phyloP scores from a whole-genome alignment of 2,113 vertebrate species.

The Ctenomys sociabilis region DNA sequence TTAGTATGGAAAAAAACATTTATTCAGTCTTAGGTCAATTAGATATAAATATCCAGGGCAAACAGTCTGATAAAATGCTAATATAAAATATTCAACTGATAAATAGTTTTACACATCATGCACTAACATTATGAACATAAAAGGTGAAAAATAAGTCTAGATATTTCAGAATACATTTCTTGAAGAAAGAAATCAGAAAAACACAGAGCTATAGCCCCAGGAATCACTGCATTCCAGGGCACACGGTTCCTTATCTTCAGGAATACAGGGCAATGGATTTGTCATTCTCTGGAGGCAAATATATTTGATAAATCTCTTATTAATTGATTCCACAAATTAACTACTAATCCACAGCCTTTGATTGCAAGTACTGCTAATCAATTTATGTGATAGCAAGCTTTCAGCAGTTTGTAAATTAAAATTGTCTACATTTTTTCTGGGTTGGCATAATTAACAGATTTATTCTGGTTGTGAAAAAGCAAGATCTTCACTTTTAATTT shows the following conservation, averaged over 20 bases:
- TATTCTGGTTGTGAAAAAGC: slow-evolving; percentile 78
- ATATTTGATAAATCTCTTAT: slow-evolving; percentile 75
- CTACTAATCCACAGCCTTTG: slow-evolving; percentile 82
- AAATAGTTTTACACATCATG: not conserved
- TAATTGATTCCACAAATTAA: slow-evolving; percentile 85
- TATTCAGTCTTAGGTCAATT: not conserved
- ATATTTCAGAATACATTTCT: slow-evolving; percentile 50
- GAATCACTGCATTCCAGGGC: slow-evolving; percentile 48
- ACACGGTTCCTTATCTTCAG: slow-evolving; percentile 75
- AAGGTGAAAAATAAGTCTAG: slow-evolving; percentile 35
- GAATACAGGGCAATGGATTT: slow-evolving; percentile 70
- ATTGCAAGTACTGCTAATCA: slow-evolving; percentile 84
- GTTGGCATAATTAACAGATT: slow-evolving; percentile 81
- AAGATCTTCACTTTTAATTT: slow-evolving; percentile 81
- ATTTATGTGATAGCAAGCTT: slow-evolving; percentile 83
- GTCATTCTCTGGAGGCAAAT: slow-evolving; percentile 64
- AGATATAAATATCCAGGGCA: not conserved
- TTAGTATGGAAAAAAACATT: slow-evolving; percentile 38
- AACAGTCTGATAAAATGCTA: not conserved
- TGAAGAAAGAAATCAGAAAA: slow-evolving; percentile 46
- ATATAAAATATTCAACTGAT: not conserved
- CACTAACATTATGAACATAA: not conserved
- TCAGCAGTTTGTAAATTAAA: slow-evolving; percentile 78
- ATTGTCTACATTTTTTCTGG: slow-evolving; percentile 66
- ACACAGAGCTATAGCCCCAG: slow-evolving; percentile 4